Conservation (phyloP, 53 echinoderm and acorn worm species). For the Paracentrotus lividus region DNA sequence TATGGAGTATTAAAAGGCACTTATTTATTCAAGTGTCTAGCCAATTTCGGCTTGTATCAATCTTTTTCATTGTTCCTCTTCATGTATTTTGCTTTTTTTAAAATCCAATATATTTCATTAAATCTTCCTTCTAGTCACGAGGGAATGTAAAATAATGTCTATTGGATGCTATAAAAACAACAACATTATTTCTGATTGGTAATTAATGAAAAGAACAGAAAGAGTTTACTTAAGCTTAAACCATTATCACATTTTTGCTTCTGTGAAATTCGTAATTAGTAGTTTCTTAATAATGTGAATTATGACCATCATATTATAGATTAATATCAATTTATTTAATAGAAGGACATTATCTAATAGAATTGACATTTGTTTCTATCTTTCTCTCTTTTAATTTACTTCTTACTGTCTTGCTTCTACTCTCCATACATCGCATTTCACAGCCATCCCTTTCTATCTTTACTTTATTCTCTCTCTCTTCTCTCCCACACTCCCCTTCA, state of each 20-base stretch:
- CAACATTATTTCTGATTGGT: too few relatives aligned
- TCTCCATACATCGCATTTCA: not conserved
- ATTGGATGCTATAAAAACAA: too few relatives aligned
- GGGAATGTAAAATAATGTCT: too few relatives aligned
- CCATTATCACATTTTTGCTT: not conserved
- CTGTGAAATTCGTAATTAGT: not conserved
- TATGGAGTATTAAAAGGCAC: too few relatives aligned
- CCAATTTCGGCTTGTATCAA: too few relatives aligned
- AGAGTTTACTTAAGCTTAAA: not conserved
- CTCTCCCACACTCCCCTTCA: not conserved
- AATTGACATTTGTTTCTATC: not conserved
- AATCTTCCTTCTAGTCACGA: too few relatives aligned
- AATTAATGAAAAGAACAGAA: not conserved
- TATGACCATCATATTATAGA: not conserved
- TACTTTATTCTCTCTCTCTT: not conserved
- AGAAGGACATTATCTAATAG: too few relatives aligned
- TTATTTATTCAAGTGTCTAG: too few relatives aligned
- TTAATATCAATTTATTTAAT: conserved; percentile 20
- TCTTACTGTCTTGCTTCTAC: not conserved
- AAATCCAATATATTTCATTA: too few relatives aligned
- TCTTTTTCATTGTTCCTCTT: too few relatives aligned
- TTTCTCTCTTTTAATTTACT: not conserved
- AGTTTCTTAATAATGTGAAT: not conserved
- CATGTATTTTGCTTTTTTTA: too few relatives aligned
- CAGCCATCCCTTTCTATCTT: not conserved